These are phyloP conservation scores for Hyalella azteca DNA, from an alignment of 2,888 invertebrate species.

Conservation along the genomic window DNA sequence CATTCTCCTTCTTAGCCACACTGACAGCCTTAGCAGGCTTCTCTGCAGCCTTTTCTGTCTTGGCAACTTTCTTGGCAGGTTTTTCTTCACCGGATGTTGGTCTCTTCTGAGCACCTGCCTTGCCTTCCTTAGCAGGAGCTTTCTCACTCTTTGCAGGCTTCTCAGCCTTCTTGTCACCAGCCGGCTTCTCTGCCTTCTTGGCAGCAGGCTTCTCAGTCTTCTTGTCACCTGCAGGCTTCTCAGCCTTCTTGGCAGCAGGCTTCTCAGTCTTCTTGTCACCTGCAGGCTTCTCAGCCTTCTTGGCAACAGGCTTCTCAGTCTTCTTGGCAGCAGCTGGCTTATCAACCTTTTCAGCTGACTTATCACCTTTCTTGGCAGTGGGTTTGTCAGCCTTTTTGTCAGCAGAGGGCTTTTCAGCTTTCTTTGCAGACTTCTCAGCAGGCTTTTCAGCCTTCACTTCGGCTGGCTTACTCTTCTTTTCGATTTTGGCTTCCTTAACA, in stretches of 20 bases:
- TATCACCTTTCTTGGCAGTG: background rate
- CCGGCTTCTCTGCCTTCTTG: background rate
- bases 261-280: background rate
- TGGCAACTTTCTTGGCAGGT: constrained; percentile 1
- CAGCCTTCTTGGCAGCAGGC: background rate
- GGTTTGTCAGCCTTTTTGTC: background rate
- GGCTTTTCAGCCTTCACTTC: constrained; percentile 9
- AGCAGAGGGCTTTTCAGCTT: constrained; percentile 4
- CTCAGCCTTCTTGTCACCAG: constrained; percentile 1
- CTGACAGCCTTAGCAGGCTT: constrained; percentile 20
- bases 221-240: constrained; percentile 27
- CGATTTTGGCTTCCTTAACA: constrained; percentile 23
- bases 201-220: constrained; percentile 21
- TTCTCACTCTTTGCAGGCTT: constrained; percentile 15
- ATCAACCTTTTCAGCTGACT: background rate
- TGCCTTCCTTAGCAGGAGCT: constrained; percentile 1
- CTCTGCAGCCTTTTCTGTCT: background rate
- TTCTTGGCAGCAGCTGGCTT: constrained; percentile 8
- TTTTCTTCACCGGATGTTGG: background rate
- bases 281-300: constrained; percentile 14
- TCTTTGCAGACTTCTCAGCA: background rate
- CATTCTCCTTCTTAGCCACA: constrained; percentile 33
- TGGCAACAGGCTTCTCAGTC: background rate
- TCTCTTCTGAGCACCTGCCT: constrained; percentile 4
- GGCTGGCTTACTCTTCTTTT: too few species aligned